Conservation (phyloP, 2,797 vertebrate species). For the Helostoma temminkii region DNA sequence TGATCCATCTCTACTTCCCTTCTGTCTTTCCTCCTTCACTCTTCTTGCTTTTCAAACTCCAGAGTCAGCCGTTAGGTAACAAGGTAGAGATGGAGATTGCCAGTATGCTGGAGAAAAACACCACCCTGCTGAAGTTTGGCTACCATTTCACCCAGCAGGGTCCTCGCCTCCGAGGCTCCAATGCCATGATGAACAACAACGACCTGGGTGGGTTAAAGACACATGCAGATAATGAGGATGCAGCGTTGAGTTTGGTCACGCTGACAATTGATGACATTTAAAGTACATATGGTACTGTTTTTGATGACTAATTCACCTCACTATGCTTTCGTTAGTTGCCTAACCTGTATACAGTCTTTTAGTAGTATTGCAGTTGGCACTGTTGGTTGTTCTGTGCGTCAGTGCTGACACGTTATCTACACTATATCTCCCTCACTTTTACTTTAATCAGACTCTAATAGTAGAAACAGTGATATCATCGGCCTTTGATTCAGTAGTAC, state of each 20-base stretch:
- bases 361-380: slow-evolving; percentile 46
- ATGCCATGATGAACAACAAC: slow-evolving; percentile 99
- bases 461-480: slow-evolving; percentile 66
- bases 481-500: slow-evolving; percentile 38
- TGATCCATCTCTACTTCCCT: background rate
- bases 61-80: slow-evolving; percentile 98
- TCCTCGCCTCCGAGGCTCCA: slow-evolving; percentile 93
- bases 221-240: background rate
- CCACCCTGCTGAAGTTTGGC: slow-evolving; percentile 93
- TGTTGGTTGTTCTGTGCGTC: slow-evolving; percentile 15
- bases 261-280: slow-evolving; percentile 10
- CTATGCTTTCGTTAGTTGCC: slow-evolving; percentile 4
- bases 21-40: background rate
- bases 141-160: slow-evolving; percentile 99
- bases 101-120: slow-evolving; percentile 97
- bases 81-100: slow-evolving; percentile 99
- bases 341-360: background rate
- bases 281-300: slow-evolving; percentile 11
- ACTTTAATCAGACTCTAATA: slow-evolving; percentile 55
- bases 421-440: slow-evolving; percentile 51
- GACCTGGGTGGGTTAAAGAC: slow-evolving; percentile 90
- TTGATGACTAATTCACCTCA: slow-evolving; percentile 1
- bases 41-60: slow-evolving; percentile 27
- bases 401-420: slow-evolving; percentile 62
- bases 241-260: background rate